A percentile compares a stretch with the other conserved stretches of the same genome.
Conservation (phyloP, 2,888 invertebrate species). For the Creontiades dilutus region DNA sequence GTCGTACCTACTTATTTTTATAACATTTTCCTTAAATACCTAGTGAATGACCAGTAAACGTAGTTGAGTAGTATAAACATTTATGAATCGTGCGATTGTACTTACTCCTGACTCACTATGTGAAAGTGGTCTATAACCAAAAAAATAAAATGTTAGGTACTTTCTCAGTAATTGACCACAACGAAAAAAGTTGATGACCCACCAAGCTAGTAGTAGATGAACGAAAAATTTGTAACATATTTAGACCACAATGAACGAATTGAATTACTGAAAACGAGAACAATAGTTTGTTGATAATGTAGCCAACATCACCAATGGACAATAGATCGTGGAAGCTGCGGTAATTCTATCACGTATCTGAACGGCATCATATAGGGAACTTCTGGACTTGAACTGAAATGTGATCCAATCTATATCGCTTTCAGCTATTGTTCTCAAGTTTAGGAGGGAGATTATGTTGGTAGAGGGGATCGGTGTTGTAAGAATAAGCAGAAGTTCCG, state of each 20-base stretch:
- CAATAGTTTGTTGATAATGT: background rate
- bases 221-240: too few species aligned
- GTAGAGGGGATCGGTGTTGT: background rate
- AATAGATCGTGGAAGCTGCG: background rate
- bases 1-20: too few species aligned
- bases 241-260: background rate
- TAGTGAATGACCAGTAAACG: too few species aligned
- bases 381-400: background rate
- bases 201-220: too few species aligned
- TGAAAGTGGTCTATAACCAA: too few species aligned
- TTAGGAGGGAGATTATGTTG: background rate
- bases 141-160: too few species aligned
- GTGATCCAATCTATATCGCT: background rate
- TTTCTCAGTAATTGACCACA: too few species aligned
- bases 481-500: background rate
- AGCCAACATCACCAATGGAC: background rate
- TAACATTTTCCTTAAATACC: too few species aligned
- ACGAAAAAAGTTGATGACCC: too few species aligned
- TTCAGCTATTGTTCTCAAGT: background rate
- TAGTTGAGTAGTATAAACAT: too few species aligned
- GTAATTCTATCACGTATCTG: conserved; percentile 17
- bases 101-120: too few species aligned
- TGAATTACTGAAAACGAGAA: background rate
- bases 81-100: too few species aligned
- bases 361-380: background rate